These are phyloP conservation scores for Drosophila asahinai DNA, from an alignment of 1,140 invertebrate genomes.

Conservation along the genomic window DNA sequence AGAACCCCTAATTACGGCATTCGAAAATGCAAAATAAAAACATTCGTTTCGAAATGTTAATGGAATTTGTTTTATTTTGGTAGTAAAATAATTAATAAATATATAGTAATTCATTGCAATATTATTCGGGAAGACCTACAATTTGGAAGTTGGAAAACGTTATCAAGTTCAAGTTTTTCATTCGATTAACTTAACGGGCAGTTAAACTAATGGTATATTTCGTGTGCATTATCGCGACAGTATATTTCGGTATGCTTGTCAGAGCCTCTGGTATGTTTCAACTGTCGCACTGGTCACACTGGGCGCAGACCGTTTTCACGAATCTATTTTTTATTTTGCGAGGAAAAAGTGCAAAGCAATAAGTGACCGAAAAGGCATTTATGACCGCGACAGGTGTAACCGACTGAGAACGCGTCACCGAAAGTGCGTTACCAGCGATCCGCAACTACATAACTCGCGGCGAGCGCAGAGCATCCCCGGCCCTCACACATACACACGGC, in stretches of 20 bases:
- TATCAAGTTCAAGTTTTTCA: neutral
- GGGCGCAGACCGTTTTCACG: constrained; percentile 48
- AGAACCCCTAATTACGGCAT: constrained; percentile 46
- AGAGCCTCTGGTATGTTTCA: neutral
- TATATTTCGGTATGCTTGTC: neutral
- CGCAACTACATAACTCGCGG: neutral
- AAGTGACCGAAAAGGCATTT: constrained; percentile 3
- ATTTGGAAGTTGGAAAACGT: neutral
- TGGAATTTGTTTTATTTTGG: constrained; percentile 6
- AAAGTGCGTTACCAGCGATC: constrained; percentile 5
- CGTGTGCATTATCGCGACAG: no score
- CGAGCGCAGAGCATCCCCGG: constrained; percentile 31
- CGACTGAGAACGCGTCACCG: neutral
- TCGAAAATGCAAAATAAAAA: constrained; percentile 49
- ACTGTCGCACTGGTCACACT: constrained; percentile 15
- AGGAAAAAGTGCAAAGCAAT: constrained; percentile 19
- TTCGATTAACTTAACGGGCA: neutral
- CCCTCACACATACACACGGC: constrained; percentile 45
- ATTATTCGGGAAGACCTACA: neutral
- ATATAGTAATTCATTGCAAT: neutral
- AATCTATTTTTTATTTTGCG: constrained; percentile 47
- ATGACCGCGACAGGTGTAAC: constrained; percentile 20
- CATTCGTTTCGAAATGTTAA: constrained; percentile 54
- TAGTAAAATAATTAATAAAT: constrained; percentile 7
- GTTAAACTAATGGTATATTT: neutral